Evolutionary conservation across 1,140 invertebrate genomes (phyloP), one percentile per base, ranked within the genome.

Genomic region (Sinonovacula constricta): DNA sequence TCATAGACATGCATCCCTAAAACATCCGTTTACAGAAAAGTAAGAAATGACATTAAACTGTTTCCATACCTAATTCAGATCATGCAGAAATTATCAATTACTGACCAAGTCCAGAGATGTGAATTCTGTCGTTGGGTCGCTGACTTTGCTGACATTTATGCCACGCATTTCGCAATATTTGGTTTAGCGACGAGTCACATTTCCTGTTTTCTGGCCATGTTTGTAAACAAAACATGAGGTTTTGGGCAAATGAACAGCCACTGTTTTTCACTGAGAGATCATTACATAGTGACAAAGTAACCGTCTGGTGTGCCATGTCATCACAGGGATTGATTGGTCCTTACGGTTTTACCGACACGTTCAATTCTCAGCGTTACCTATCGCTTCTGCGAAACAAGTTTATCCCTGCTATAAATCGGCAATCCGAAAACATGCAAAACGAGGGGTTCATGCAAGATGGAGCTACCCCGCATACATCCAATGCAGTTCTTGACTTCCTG

Each of bases 301-400:
- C 69, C 3, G 57, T 72, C 45, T 59, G 54, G 69, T 72, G 69
- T 74, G 36, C 70, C 30, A 72, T 72, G 56, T 72, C 69, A 56
- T 60, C 54, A 57, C 39, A 70, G n/a, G 51, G 68, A 57, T 31
- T 70, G 7, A 57, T 70, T 57, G 56, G 36, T 49, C 70, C 70
- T 34, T 75, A 65, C 15, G 71, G 53, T 39, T 75, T 75, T 54
- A 75, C 31, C 18, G 45, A 65, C 51, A 75, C 65, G n/a, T 26
- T 75, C 28, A 75, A 75, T 63, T 75, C 59, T 12, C 39, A 75
- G 24, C 34, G 49, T n/a, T 75, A 75, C 49, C 62, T 75, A 62
- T 72, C 56, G 10, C 54, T 72, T 24, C 33, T 59, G 34, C 34
- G 33, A 65, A 36, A 3, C 7, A 65, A 31, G 30, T 60, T n/a